Percentiles rank a stretch among this genome's conserved stretches.
phyloP scores from a whole-genome alignment of 2,888 invertebrate species.

The Mantis religiosa region DNA sequence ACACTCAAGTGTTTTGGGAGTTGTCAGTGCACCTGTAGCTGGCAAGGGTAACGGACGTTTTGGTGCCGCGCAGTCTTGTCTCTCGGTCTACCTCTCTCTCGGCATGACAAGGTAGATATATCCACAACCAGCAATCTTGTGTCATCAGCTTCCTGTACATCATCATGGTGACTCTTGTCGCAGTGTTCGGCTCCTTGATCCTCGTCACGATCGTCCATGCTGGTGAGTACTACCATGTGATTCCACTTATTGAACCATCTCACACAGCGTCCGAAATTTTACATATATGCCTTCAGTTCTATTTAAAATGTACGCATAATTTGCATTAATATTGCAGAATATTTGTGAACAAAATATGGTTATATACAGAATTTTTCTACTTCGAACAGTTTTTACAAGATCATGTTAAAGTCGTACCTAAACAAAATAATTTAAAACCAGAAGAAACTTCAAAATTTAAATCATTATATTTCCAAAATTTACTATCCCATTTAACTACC shows the following conservation, averaged over 20 bases:
- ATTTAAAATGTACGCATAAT: too few species aligned
- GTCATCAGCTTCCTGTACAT: not conserved
- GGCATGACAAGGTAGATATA: not conserved
- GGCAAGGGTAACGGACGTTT: not conserved
- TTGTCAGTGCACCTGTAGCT: conserved; percentile 15
- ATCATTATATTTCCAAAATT: too few species aligned
- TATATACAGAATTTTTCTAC: too few species aligned
- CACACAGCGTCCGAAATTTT: too few species aligned
- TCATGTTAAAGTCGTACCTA: too few species aligned
- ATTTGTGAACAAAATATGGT: too few species aligned
- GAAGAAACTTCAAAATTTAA: too few species aligned
- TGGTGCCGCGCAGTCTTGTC: not conserved
- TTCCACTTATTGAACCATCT: not conserved
- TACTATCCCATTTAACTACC: too few species aligned
- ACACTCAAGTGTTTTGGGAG: not conserved
- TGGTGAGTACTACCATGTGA: not conserved
- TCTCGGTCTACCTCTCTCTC: not conserved
- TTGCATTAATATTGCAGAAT: too few species aligned
- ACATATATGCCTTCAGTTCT: too few species aligned
- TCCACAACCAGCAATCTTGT: not conserved
- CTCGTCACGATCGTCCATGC: not conserved
- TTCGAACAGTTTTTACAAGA: too few species aligned
- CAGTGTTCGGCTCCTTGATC: not conserved
- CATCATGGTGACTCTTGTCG: not conserved
- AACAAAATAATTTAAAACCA: too few species aligned